Percentiles rank a stretch among this genome's conserved stretches.
phyloP scores from a whole-genome alignment of 2,113 vertebrate genomes.

The Scatophagus argus region DNA sequence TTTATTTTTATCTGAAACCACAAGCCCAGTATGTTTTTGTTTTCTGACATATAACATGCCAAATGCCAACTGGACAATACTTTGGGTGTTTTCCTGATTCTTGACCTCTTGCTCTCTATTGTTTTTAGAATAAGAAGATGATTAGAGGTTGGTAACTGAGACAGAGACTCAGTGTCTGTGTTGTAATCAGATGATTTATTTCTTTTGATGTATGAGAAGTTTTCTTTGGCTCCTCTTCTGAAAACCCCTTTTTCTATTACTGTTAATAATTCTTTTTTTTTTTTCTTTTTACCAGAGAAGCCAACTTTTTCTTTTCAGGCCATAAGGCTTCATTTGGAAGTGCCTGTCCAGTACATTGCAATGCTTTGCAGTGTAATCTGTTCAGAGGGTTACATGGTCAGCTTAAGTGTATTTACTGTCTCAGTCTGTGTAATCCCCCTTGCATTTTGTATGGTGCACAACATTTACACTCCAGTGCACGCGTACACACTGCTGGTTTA shows the following conservation, averaged over 20 bases:
- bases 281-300: background rate
- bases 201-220: slow-evolving; percentile 2
- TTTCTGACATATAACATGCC: background rate
- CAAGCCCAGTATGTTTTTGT: background rate
- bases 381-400: slow-evolving; percentile 25
- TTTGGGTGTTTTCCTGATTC: background rate
- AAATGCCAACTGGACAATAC: background rate
- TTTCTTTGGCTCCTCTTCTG: slow-evolving; percentile 9
- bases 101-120: background rate
- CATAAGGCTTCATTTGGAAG: slow-evolving; percentile 2
- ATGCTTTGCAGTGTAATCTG: slow-evolving; percentile 32
- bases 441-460: background rate
- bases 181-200: background rate
- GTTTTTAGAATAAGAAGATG: slow-evolving; percentile 11
- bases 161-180: slow-evolving; percentile 7
- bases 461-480: background rate
- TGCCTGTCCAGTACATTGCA: background rate
- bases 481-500: too few relatives aligned
- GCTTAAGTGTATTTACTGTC: slow-evolving; percentile 50
- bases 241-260: background rate
- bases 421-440: slow-evolving; percentile 33
- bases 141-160: slow-evolving; percentile 1
- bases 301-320: background rate
- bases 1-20: background rate
- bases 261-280: slow-evolving; percentile 10